Base-by-base conservation (phyloP, 2,797 vertebrate species). In the Gobionotothen gibberifrons region DNA sequence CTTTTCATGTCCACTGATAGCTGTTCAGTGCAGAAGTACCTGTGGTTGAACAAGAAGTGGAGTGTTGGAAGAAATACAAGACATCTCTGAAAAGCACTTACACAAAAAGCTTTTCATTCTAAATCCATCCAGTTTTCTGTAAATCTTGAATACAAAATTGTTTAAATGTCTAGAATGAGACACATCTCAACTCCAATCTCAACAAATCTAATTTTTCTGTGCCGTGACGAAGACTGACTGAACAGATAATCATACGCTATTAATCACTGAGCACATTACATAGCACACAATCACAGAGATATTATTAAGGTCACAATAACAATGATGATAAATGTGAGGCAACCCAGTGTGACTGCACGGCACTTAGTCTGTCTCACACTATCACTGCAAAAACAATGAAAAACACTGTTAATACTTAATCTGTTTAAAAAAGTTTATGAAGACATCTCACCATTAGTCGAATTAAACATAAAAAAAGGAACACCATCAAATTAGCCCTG, bases 271-370 rank as follows among this genome's bases (percentile, higher is more conserved):
- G 57, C 61, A 79, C 52, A 79, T 89, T 83, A 76, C 63, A 76
- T 59, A 70, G 54, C 64, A 76, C 73, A 67, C 69, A 73, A 82
- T 82, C 64, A 85, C 66, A 79, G 39, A 66, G 75, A 87, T 87
- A 86, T 89, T 80, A 88, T 86, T 89, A 86, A 85, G 84, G 85
- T 89, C 66, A 87, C 55, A 80, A 85, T 70, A 85, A 84, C 75
- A 84, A 82, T 77, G 79, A 83, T 89, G 87, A 90, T 85, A 70
- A 87, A 91, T 90, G 87, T 68, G 63, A 86, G 55, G 80, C 84
- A 87, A 78, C 59, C 52, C 62, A 60, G 70, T 87, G 77, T 90
- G 81, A 88, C 82, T 78, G 70, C 75, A 70, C 26, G n/a, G 47
- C 81, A 82, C 66, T 87, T 79, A 82, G 67, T 70, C 36, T 67